Base-by-base conservation (phyloP, 2,888 invertebrate species). In the Dusona sp. region DNA sequence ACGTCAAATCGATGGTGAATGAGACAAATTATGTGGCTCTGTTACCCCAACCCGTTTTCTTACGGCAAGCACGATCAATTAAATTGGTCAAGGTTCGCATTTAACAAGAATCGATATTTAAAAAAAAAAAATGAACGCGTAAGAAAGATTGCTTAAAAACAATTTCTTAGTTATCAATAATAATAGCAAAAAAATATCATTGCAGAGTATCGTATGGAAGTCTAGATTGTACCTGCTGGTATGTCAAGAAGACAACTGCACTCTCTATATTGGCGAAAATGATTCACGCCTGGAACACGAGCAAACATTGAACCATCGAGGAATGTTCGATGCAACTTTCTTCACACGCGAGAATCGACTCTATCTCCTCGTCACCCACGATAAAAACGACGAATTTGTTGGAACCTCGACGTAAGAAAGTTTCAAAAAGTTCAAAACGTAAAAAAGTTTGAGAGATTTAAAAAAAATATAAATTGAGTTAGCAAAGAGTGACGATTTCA, bases 281-380 rank as follows among this genome's bases (percentile, higher is more conserved):
- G 83, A 88, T 75, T 57, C 75, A 2, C 67, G 85, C 7, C 70
- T 92, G 42, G 84, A 61, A 38, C 83, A 86, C n/a, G 86, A 88
- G 7, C 92, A 92, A 22, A 88, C 80, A 7, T 87, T 91, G 16
- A 83, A 70, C 13, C 79, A 89, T 38, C 73, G 57, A 79, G 68
- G 79, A 22, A 79, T 79, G 25, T 81, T 84, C 72, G 92, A 92
- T 33, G 92, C 92, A 2, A 88, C 42, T 54, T 92, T 92, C 73
- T 92, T 92, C 77, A 88, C 86, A 6, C 88, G 88, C 7, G 84
- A 73, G 8, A 89, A 90, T 86, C 90, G 83, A 13, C 90, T 92
- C 9, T 91, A 92, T 82, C 87, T 92, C 7, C 87, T 92, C 2
- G 87, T 92, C 3, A 91, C 89, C 3, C 87, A 90, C 57, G 68